Percentiles rank a stretch among this genome's conserved stretches.
These are phyloP conservation scores for Reticulitermes speratus DNA, from an alignment of 1,140 invertebrate genomes.

Conservation along the genomic window DNA sequence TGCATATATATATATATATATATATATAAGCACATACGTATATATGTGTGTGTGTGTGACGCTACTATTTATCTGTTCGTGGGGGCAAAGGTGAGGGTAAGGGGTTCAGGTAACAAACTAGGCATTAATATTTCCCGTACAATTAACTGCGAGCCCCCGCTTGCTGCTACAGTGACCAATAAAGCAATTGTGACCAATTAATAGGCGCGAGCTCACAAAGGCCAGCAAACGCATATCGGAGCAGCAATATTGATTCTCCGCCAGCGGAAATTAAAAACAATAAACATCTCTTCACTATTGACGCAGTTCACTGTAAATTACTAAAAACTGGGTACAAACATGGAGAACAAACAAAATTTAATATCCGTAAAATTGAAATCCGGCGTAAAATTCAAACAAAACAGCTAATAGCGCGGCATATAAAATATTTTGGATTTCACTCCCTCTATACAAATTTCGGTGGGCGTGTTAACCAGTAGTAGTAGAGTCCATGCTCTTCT, in stretches of 20 bases:
- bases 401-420: too few relatives aligned
- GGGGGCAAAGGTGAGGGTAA: not conserved
- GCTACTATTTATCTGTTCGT: too few relatives aligned
- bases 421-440: too few relatives aligned
- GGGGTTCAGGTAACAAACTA: not conserved
- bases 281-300: not conserved
- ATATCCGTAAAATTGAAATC: not conserved
- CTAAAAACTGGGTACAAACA: not conserved
- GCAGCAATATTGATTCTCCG: not conserved
- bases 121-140: not conserved
- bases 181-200: not conserved
- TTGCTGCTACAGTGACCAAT: not conserved
- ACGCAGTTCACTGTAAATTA: not conserved
- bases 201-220: not conserved
- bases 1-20: too few relatives aligned
- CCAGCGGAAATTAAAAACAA: slow-evolving; percentile 16
- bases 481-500: too few relatives aligned
- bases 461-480: too few relatives aligned
- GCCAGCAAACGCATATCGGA: not conserved
- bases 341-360: not conserved
- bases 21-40: too few relatives aligned
- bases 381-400: too few relatives aligned
- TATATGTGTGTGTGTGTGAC: too few relatives aligned
- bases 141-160: not conserved
- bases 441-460: too few relatives aligned